Evolutionary conservation across 1,140 invertebrate genomes (phyloP), one percentile per base, ranked within the genome.

Genomic region (Lordiphosa collinella): DNA sequence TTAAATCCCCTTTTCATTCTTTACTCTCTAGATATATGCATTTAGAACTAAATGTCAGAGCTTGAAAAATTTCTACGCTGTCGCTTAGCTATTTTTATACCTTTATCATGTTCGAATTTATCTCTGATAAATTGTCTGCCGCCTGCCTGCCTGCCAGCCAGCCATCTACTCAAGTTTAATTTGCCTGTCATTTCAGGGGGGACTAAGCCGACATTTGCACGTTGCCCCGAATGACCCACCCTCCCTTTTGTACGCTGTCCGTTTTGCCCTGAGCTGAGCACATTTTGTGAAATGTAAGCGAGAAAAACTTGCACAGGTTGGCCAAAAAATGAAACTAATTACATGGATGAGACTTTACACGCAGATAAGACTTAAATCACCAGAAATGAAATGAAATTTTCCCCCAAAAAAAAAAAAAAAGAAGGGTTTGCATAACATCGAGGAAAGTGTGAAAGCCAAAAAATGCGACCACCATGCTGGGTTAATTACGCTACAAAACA

Each of bases 401-500:
- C 18, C 18, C 18, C n/a, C n/a, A n/a, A n/a, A n/a, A n/a, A n/a
- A 18, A 59, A 57, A 18, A 3, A 11, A 49, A 29, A n/a, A 11
- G 40, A 10, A 4, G 10, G 29, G 35, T 7, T n/a, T 60, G 58
- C 52, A 82, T 78, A 67, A 66, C 50, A 41, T 32, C 54, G 40
- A 38, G 29, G 35, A 60, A 61, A 80, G 76, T 66, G 76, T 70
- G 53, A 75, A 82, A 63, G 70, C 70, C 60, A 61, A 59, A 56
- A n/a, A 61, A 61, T 44, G 69, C 55, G 65, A 70, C 70, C 70
- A 66, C 60, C 50, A 54, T 55, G 60, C 60, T 57, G 62, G 78
- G 76, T 82, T 82, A 82, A 84, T 82, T 82, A 82, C 78, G 76
- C 78, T 64, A 82, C 67, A 82, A 37, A 84, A 72, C 71, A 82